Evolutionary conservation across 1,140 invertebrate species (phyloP).

Genomic region (Halesus radiatus): DNA sequence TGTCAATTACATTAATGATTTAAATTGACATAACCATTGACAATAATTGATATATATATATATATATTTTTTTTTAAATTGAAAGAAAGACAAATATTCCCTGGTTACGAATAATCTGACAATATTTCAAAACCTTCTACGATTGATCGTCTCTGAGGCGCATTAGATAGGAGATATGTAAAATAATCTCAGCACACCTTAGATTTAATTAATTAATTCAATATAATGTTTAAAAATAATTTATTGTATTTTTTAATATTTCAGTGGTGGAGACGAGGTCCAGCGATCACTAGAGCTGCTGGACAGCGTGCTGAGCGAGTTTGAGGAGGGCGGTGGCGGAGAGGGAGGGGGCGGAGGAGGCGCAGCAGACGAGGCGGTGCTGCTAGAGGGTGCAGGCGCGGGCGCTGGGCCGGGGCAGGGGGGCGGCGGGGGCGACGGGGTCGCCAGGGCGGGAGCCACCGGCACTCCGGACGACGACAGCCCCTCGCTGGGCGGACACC

Average conservation of each 20-base stretch:
- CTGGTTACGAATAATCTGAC: no score
- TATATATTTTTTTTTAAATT: no score
- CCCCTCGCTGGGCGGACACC: slow-evolving; percentile 81
- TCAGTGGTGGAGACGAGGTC: slow-evolving; percentile 83
- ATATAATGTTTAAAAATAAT: no score
- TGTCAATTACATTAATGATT: no score
- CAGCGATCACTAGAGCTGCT: slow-evolving; percentile 86
- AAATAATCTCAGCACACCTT: no score
- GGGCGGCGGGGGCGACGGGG: slow-evolving; percentile 64
- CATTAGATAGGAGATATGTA: no score
- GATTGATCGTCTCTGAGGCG: no score
- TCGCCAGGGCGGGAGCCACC: slow-evolving; percentile 67
- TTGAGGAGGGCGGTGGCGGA: slow-evolving; percentile 77
- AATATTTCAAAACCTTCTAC: no score
- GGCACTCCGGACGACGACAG: slow-evolving; percentile 77
- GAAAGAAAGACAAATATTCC: no score
- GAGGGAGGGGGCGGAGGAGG: slow-evolving; percentile 63
- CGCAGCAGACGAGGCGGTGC: slow-evolving; percentile 75
- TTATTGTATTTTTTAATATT: slow-evolving; percentile 57
- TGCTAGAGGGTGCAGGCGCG: slow-evolving; percentile 63
- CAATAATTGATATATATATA: no score
- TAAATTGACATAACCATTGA: no score
- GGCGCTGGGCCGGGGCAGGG: slow-evolving; percentile 53
- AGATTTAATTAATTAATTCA: no score
- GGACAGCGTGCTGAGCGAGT: slow-evolving; percentile 89